Evolutionary conservation across 2,113 vertebrate species (phyloP), one percentile per base, ranked within the genome.

Genomic region (Xiphias gladius): DNA sequence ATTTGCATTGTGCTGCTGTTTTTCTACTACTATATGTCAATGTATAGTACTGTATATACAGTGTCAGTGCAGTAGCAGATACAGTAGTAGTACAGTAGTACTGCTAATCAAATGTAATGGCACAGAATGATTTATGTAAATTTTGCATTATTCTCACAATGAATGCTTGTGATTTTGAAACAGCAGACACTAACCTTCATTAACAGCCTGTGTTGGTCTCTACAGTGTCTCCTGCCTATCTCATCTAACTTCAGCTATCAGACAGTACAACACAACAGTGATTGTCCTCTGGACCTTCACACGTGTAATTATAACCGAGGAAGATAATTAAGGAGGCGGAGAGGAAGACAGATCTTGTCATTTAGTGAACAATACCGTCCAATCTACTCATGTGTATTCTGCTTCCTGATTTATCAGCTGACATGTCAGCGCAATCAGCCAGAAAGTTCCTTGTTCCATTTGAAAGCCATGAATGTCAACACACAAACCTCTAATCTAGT

Each of bases 271-370:
- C 89, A 90, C 84, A 86, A 82, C 84, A 89, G 89, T 78, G 84
- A 82, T 86, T 86, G 93, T 94, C 89, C 87, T 86, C 85, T 84
- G 90, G 89, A 94, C 92, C 91, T 90, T 87, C 88, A 92, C 90
- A 90, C 83, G 71, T 90, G 93, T 93, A 93, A 94, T 95, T 94
- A 94, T 88, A 92, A 90, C 83, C 65, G 85, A 85, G 83, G 73
- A 89, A 90, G 86, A 87, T 93, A 94, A 95, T 94, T 93, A 94
- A 92, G 77, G 84, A 94, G 93, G 92, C 78, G 83, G 88, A 80
- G 89, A 83, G 81, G 76, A 78, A 93, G 92, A 87, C 83, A 73
- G 90, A 94, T 94, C 88, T 90, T 84, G 83, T 94, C 91, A 94
- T 94, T 93, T 86, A 88, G 85, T 13, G 82, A 92, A 94, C 89